Evolutionary conservation across 2,888 invertebrate species (phyloP).

Genomic region (Netelia melanura): DNA sequence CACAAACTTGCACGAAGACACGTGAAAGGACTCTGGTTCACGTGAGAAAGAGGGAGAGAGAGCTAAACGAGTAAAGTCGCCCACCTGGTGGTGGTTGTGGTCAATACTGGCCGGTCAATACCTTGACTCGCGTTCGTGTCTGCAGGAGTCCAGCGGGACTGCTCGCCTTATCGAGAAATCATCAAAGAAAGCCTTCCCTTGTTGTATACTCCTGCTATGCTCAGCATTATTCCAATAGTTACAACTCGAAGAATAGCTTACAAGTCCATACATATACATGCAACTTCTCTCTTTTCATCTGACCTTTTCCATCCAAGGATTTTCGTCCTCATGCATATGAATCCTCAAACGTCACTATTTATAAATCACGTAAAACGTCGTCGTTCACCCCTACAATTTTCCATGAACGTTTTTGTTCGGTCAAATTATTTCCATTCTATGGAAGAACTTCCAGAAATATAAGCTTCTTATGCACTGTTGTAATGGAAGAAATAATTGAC

Average conservation of each 20-base stretch:
- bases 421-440: neutral
- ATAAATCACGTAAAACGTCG: constrained; percentile 14
- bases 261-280: neutral
- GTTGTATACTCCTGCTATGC: neutral
- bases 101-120: constrained; percentile 84
- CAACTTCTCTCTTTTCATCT: constrained; percentile 33
- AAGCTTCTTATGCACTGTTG: constrained; percentile 8
- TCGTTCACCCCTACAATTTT: neutral
- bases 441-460: neutral
- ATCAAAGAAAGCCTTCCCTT: constrained; percentile 24
- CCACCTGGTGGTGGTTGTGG: constrained; percentile 71
- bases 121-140: constrained; percentile 78
- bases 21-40: constrained; percentile 32
- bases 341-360: constrained; percentile 41
- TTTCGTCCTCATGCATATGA: constrained; percentile 62
- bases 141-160: constrained; percentile 8
- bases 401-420: neutral
- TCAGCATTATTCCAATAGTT: neutral
- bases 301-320: constrained; percentile 66
- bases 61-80: constrained; percentile 57
- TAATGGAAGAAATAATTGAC: constrained; percentile 14
- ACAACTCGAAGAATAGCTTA: neutral
- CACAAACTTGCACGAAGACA: neutral
- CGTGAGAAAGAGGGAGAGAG: constrained; percentile 27
- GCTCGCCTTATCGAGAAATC: constrained; percentile 54